Percentiles rank a stretch among this genome's conserved stretches.
Conservation (phyloP, 1,140 invertebrate species). For the Dendroctonus valens region DNA sequence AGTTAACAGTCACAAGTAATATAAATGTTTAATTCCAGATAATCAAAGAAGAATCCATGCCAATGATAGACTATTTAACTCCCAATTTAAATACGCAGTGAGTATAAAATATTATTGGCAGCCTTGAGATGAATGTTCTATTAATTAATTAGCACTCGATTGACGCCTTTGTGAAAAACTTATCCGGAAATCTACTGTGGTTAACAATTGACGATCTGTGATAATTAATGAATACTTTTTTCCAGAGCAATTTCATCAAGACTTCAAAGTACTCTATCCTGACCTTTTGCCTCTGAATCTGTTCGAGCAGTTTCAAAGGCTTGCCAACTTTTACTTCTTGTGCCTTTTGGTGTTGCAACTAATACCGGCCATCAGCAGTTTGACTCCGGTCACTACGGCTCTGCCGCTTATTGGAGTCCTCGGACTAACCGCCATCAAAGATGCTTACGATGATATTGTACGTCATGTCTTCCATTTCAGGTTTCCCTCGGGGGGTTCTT, state of each 20-base stretch:
- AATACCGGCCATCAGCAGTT: constrained; percentile 95
- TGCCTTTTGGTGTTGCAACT: constrained; percentile 91
- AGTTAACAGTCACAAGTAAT: no score
- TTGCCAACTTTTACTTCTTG: constrained; percentile 97
- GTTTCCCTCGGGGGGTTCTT: no score
- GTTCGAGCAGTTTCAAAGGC: constrained; percentile 94
- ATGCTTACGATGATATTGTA: constrained; percentile 98
- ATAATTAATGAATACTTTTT: constrained; percentile 43
- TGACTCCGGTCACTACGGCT: constrained; percentile 95
- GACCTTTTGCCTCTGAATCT: constrained; percentile 92
- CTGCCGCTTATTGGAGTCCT: constrained; percentile 96
- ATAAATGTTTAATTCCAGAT: constrained; percentile 65
- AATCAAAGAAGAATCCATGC: constrained; percentile 92
- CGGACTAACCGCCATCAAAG: constrained; percentile 92
- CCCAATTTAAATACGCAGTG: constrained; percentile 95
- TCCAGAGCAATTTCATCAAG: constrained; percentile 98
- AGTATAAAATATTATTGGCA: neutral
- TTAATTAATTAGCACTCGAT: constrained; percentile 22
- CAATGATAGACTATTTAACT: constrained; percentile 93
- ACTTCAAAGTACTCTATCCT: constrained; percentile 95
- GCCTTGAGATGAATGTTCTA: neutral
- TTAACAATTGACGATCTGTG: no score
- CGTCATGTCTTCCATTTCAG: no score
- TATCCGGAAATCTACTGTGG: no score
- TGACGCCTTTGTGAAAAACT: no score